Conservation (phyloP, 2,113 vertebrate genomes). For the Tragelaphus strepsiceros region DNA sequence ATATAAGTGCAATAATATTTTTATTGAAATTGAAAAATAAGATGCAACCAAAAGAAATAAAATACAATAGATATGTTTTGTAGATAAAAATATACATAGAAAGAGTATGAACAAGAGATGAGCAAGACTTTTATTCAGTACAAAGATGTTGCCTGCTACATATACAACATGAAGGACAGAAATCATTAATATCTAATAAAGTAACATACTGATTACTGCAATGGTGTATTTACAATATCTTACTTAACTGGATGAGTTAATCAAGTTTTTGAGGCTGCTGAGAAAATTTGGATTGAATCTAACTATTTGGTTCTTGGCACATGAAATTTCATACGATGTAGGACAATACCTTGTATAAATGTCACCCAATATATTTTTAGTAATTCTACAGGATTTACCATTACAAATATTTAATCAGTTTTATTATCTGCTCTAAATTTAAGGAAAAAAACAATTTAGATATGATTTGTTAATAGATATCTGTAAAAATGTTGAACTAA, state of each 20-base stretch:
- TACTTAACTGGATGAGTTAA: not conserved
- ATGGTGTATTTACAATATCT: not conserved
- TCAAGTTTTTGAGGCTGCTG: not conserved
- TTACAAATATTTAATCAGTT: not conserved
- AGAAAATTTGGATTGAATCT: not conserved
- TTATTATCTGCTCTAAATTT: not conserved
- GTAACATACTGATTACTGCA: not conserved
- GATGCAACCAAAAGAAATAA: not conserved
- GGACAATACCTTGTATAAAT: not conserved
- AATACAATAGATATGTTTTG: not conserved
- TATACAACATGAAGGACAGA: not conserved
- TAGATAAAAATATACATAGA: not conserved
- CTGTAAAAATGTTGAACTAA: not conserved
- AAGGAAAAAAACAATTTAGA: not conserved
- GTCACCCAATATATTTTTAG: not conserved
- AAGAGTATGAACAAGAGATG: not conserved
- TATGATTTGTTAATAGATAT: not conserved
- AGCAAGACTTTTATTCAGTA: not conserved
- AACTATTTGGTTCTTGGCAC: not conserved
- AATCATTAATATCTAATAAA: not conserved
- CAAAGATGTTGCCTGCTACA: not conserved
- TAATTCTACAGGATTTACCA: not conserved
- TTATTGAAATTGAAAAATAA: not conserved
- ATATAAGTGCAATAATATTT: not conserved
- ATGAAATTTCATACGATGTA: not conserved